phyloP scores from a whole-genome alignment of 2,113 vertebrate species.

The Bubo scandiacus region DNA sequence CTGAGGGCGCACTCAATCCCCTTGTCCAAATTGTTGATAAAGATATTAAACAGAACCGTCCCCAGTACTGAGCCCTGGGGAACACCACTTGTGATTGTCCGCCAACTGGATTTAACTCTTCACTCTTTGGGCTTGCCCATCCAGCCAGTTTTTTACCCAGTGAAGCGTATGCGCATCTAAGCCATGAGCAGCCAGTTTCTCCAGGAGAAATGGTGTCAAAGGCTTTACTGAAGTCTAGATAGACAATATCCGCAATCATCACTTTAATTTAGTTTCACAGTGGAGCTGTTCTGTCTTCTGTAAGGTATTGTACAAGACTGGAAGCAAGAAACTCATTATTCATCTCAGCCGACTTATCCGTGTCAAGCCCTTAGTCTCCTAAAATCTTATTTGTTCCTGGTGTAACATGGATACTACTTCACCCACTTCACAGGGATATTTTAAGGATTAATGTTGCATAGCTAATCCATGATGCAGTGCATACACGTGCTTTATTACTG shows the following conservation, averaged over 20 bases:
- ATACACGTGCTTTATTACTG: neutral
- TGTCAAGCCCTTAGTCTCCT: neutral
- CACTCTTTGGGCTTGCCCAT: neutral
- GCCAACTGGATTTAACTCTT: neutral
- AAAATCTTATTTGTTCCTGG: neutral
- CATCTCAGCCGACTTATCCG: neutral
- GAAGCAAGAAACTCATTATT: neutral
- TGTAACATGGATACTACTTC: neutral
- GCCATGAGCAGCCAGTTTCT: neutral
- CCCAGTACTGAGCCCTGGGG: neutral
- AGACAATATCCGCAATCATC: neutral
- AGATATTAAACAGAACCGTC: neutral
- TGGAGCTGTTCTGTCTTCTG: neutral
- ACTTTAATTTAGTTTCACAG: neutral
- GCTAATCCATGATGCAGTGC: constrained; percentile 8
- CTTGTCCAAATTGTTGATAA: neutral
- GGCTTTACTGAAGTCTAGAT: neutral
- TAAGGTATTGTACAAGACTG: neutral
- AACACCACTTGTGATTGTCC: neutral
- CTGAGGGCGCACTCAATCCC: neutral
- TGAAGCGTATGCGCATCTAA: accelerated
- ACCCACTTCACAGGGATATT: neutral
- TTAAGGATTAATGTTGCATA: constrained; percentile 19
- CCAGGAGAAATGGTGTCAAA: neutral
- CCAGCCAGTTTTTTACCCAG: neutral